Evolutionary conservation across 2,797 vertebrate genomes (phyloP).

Genomic region (Sebastes minor): DNA sequence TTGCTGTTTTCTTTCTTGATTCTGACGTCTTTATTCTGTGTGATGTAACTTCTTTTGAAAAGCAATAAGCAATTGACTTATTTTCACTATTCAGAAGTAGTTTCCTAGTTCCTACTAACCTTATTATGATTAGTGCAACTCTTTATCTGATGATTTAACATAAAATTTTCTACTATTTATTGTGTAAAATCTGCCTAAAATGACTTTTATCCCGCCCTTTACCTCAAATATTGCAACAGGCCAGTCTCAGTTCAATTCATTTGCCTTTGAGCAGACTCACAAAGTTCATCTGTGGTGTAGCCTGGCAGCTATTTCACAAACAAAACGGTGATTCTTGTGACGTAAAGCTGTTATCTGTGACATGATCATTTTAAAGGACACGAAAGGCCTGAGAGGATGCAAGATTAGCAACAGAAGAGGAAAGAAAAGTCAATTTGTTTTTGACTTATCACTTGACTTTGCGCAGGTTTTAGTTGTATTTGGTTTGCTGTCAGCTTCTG

Average conservation of each 20-base stretch:
- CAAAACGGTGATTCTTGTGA: background rate
- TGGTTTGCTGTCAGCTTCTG: background rate
- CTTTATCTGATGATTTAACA: background rate
- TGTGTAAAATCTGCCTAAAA: background rate
- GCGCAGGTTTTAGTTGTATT: background rate
- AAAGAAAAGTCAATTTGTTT: background rate
- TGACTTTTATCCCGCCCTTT: background rate
- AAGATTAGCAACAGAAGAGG: background rate
- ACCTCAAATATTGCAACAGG: background rate
- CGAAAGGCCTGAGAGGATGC: background rate
- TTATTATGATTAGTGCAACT: background rate
- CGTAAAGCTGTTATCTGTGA: background rate
- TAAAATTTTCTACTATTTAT: background rate
- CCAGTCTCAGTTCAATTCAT: background rate
- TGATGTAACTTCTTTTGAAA: too few relatives aligned
- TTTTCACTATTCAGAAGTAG: background rate
- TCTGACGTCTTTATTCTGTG: too few relatives aligned
- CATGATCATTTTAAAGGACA: background rate
- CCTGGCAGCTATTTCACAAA: background rate
- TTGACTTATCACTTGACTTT: background rate
- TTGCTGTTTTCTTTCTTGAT: too few relatives aligned
- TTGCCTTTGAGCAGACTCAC: background rate
- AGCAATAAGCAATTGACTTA: too few relatives aligned
- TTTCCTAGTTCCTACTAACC: background rate
- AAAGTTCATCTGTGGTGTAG: background rate